Conservation (phyloP, 2,888 invertebrate species). For the Aleiodes alternator region DNA sequence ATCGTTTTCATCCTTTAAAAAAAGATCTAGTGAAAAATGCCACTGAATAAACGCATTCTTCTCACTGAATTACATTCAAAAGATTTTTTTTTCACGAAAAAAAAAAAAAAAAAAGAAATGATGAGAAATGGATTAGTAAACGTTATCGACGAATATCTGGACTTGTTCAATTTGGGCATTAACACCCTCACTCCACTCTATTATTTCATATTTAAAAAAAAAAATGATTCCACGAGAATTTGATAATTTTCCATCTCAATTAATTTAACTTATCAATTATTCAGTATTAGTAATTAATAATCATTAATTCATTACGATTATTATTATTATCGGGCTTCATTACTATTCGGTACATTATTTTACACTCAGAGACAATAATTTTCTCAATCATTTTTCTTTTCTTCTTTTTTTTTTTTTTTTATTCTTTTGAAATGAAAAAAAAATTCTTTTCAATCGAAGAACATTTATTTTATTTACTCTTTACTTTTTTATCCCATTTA, state of each 20-base stretch:
- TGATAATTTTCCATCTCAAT: background rate
- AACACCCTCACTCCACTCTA: too few relatives aligned
- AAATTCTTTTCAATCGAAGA: background rate
- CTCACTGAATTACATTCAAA: too few relatives aligned
- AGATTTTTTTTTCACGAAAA: too few relatives aligned
- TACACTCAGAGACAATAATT: conserved; percentile 20
- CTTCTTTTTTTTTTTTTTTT: background rate
- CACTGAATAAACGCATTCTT: too few relatives aligned
- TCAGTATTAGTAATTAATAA: conserved; percentile 10
- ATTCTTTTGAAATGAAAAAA: background rate
- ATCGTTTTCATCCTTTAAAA: too few relatives aligned
- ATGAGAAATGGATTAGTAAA: too few relatives aligned
- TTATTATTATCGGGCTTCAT: conserved; percentile 30
- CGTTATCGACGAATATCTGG: too few relatives aligned
- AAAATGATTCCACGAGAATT: too few relatives aligned
- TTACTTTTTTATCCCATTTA: background rate
- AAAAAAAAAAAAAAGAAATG: too few relatives aligned
- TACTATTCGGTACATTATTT: conserved; percentile 14
- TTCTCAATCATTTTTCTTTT: background rate
- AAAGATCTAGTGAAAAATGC: too few relatives aligned
- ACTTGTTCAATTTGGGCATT: too few relatives aligned
- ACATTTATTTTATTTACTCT: background rate
- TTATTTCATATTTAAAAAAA: too few relatives aligned
- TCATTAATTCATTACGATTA: conserved; percentile 6
- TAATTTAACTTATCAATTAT: conserved; percentile 1